A percentile compares a stretch with the other conserved stretches of the same genome.
Conservation (phyloP, 1,140 invertebrate species). For the Bursaphelenchus mucronatus region DNA sequence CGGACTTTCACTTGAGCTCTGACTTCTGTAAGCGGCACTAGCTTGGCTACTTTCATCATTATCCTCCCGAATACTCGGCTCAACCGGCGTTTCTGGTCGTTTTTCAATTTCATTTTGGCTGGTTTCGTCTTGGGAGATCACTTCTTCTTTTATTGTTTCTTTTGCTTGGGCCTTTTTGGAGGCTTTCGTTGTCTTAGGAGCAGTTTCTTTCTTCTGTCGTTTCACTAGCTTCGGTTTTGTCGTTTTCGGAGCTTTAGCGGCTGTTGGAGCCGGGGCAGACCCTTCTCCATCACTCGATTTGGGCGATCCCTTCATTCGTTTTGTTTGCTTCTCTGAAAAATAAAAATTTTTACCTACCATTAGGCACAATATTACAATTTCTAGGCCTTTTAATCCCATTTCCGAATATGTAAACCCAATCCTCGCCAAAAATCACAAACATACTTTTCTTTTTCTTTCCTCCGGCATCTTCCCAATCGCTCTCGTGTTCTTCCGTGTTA, state of each 20-base stretch:
- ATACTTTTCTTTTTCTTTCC: neutral
- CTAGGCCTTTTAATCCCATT: constrained; percentile 1
- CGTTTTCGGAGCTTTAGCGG: neutral
- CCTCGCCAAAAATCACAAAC: neutral
- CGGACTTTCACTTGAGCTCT: neutral
- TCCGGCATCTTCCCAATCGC: neutral
- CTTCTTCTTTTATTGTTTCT: constrained; percentile 4
- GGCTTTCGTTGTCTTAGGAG: neutral
- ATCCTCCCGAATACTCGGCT: neutral
- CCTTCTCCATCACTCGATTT: neutral
- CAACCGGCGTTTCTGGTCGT: neutral
- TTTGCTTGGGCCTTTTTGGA: constrained; percentile 4
- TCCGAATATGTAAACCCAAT: neutral
- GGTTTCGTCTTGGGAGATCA: neutral
- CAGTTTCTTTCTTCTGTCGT: neutral
- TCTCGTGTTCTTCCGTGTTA: neutral
- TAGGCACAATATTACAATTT: neutral
- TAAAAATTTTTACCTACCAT: neutral
- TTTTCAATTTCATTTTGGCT: constrained; percentile 1
- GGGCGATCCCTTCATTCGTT: neutral
- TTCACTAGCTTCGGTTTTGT: neutral
- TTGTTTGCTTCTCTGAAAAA: neutral
- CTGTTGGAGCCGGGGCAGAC: neutral
- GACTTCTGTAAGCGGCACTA: neutral
- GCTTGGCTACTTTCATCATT: too few species aligned